Evolutionary conservation across 2,888 invertebrate species (phyloP).

Genomic region (Xylota segnis): DNA sequence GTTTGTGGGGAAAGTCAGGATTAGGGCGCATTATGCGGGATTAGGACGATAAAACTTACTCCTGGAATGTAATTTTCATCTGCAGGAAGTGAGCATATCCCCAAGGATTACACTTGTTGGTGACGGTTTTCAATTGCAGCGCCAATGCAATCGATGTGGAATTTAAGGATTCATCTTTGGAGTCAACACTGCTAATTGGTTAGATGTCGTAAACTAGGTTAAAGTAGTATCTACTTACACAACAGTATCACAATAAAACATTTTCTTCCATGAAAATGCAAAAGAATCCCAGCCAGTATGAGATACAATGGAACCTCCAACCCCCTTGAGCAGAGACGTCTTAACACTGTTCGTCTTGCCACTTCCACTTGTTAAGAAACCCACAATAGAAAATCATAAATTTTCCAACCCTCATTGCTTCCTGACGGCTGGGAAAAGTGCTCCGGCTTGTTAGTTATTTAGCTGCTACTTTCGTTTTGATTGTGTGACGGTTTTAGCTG

Average conservation of each 20-base stretch:
- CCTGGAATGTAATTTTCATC: slow-evolving; percentile 28
- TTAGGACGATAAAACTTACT: slow-evolving; percentile 22
- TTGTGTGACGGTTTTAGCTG: slow-evolving; percentile 48
- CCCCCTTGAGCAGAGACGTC: background rate
- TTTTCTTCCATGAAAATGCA: background rate
- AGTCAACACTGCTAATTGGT: slow-evolving; percentile 35
- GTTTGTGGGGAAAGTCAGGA: background rate
- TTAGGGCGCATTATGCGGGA: background rate
- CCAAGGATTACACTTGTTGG: slow-evolving; percentile 11
- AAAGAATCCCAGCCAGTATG: background rate
- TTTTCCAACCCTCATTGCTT: slow-evolving; percentile 74
- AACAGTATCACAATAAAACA: background rate
- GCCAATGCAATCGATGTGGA: background rate
- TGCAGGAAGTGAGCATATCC: slow-evolving; percentile 23
- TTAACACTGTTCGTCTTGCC: background rate
- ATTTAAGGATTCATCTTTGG: background rate
- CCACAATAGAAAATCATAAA: slow-evolving; percentile 63
- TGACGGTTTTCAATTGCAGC: slow-evolving; percentile 39
- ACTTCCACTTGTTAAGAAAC: background rate
- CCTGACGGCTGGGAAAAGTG: slow-evolving; percentile 50
- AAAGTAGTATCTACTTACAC: background rate
- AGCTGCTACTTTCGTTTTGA: slow-evolving; percentile 61
- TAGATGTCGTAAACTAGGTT: too few species aligned
- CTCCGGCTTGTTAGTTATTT: slow-evolving; percentile 67
- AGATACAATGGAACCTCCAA: slow-evolving; percentile 10